Evolutionary conservation across 2,888 invertebrate genomes (phyloP).

Genomic region (Masnerella sp.): DNA sequence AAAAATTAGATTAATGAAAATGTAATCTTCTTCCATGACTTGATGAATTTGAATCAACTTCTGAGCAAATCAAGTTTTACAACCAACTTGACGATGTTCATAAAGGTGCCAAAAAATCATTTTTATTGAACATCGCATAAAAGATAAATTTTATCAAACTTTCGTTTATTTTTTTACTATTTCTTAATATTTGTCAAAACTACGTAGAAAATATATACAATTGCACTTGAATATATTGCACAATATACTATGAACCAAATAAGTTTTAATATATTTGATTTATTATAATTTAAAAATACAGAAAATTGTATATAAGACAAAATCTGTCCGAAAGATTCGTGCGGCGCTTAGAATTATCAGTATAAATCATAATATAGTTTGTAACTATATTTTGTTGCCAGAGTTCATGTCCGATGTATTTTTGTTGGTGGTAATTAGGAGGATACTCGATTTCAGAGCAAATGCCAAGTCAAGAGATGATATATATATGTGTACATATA

Average conservation of each 20-base stretch:
- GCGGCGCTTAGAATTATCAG: slow-evolving; percentile 23
- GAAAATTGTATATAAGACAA: too few relatives aligned
- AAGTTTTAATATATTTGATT: too few relatives aligned
- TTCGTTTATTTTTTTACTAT: too few relatives aligned
- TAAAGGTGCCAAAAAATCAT: slow-evolving; percentile 31
- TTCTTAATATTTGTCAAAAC: too few relatives aligned
- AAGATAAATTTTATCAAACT: too few relatives aligned
- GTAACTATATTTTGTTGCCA: slow-evolving; percentile 72
- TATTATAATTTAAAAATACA: too few relatives aligned
- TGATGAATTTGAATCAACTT: slow-evolving; percentile 40
- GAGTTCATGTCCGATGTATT: slow-evolving; percentile 68
- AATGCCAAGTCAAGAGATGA: slow-evolving; percentile 61
- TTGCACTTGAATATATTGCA: slow-evolving; percentile 21
- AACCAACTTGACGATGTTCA: too few relatives aligned
- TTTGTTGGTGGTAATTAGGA: slow-evolving; percentile 66
- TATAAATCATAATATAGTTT: slow-evolving; percentile 45
- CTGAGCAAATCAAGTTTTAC: slow-evolving; percentile 5
- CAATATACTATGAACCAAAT: too few relatives aligned
- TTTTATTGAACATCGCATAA: too few relatives aligned
- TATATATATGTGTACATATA: slow-evolving; percentile 29
- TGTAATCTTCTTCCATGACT: slow-evolving; percentile 4
- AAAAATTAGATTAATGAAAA: neutral
- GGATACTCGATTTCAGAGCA: slow-evolving; percentile 49
- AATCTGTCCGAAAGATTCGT: too few relatives aligned
- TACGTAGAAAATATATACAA: neutral